These are phyloP conservation scores for Drosophila arawakana DNA, from an alignment of 1,140 invertebrate genomes.

Conservation along the genomic window DNA sequence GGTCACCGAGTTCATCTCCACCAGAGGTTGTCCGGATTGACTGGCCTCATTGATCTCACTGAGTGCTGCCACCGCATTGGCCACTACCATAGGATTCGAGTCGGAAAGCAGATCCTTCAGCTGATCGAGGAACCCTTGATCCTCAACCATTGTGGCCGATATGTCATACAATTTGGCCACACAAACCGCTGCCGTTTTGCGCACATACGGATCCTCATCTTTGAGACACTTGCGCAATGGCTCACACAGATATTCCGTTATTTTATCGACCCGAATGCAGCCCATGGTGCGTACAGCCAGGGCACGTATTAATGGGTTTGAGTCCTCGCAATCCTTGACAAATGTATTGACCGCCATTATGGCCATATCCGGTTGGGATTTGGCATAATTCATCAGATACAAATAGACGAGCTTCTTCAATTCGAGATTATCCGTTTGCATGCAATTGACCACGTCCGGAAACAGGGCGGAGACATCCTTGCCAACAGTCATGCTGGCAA, in stretches of 20 bases:
- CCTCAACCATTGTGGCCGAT: slow-evolving; percentile 93
- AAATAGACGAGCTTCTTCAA: slow-evolving; percentile 99
- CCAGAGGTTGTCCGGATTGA: slow-evolving; percentile 94
- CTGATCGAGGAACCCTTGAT: slow-evolving; percentile 98
- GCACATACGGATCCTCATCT: slow-evolving; percentile 99
- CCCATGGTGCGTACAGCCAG: slow-evolving; percentile 99
- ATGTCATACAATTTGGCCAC: slow-evolving; percentile 99
- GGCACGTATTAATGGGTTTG: slow-evolving; percentile 99
- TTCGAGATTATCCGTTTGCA: slow-evolving; percentile 99
- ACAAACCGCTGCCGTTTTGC: slow-evolving; percentile 99
- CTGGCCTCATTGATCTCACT: slow-evolving; percentile 99
- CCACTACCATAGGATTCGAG: slow-evolving; percentile 99
- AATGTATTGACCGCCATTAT: slow-evolving; percentile 99
- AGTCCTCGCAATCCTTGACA: slow-evolving; percentile 99
- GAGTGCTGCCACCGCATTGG: slow-evolving; percentile 99
- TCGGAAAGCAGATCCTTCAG: slow-evolving; percentile 98
- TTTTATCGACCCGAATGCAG: slow-evolving; percentile 99
- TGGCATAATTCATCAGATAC: slow-evolving; percentile 99
- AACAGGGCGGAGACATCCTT: slow-evolving; percentile 98
- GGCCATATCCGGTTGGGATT: slow-evolving; percentile 99
- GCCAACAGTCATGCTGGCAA: slow-evolving; percentile 99
- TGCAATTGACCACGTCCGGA: slow-evolving; percentile 99
- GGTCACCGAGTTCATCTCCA: slow-evolving; percentile 98
- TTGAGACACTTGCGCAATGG: slow-evolving; percentile 98
- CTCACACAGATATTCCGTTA: slow-evolving; percentile 99